Evolutionary conservation across 2,888 invertebrate genomes (phyloP), one percentile per base, ranked within the genome.

Genomic region (Volucella zonaria): DNA sequence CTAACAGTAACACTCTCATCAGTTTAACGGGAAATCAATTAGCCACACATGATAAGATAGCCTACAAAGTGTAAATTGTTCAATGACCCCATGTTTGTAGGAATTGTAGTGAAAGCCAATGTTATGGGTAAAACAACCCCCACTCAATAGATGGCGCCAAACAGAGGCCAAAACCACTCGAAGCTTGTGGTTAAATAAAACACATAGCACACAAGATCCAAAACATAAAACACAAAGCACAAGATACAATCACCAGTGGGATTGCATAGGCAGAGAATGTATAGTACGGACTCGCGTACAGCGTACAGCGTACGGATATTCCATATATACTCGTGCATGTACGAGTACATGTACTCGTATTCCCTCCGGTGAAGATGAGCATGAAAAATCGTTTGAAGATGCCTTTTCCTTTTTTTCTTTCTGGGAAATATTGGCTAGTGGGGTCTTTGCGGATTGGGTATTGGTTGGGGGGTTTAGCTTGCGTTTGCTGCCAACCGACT

Each of bases 361-460:
- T 78, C 78, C 82, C 78, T 78, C 31, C 42, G 62, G 82, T 68
- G 68, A 52, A 82, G 82, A 82, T 62, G 74, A 74, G 79, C 68
- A 70, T 64, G 58, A 78, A 74, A 82, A 68, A 82, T 79, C 62
- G 64, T 68, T 73, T 82, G 67, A 82, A 58, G 74, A 79, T 70
- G 68, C 74, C 61, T 61, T 67, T 78, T 56, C 73, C 67, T 52
- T 66, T 70, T 68, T 75, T 52, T 70, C 59, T 68, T 75, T 6
- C 47, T 43, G 61, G 81, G 15, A 76, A 76, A 38, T 51, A 38
- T 56, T 45, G 59, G 54, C 4, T 15, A 10, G 31, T 31, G 31
- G 31, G 31, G 31, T 31, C 6, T 31, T 31, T 31, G 4, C 2
- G 31, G 6, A 31, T 31, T 31, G 31, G 6, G 31, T 31, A 31